phyloP scores from a whole-genome alignment of 2,888 invertebrate species.

The Amphipyra berbera region DNA sequence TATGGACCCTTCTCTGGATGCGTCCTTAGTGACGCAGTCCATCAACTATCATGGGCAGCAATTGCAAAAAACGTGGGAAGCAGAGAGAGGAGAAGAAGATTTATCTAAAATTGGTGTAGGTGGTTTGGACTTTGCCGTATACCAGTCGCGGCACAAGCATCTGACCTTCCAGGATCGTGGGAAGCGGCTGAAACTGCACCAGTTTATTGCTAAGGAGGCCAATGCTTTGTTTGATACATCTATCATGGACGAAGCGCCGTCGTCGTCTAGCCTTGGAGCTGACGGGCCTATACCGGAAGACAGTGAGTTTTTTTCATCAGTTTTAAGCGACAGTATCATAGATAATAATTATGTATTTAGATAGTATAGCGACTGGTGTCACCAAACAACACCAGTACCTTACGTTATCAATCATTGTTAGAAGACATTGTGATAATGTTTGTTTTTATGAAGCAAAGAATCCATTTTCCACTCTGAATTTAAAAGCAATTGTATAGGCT shows the following conservation, averaged over 20 bases:
- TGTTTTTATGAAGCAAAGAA: too few relatives aligned
- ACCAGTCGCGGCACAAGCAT: constrained; percentile 94
- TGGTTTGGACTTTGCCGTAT: constrained; percentile 92
- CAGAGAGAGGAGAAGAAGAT: constrained; percentile 94
- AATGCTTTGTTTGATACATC: constrained; percentile 92
- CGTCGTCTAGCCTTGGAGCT: constrained; percentile 85
- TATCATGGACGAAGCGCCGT: constrained; percentile 84
- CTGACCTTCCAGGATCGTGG: constrained; percentile 95
- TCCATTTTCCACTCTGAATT: too few relatives aligned
- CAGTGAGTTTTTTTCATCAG: constrained; percentile 76
- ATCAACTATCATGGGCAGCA: constrained; percentile 96
- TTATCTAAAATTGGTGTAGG: constrained; percentile 91
- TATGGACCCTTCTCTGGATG: constrained; percentile 85
- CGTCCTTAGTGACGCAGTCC: constrained; percentile 91
- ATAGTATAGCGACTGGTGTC: too few relatives aligned
- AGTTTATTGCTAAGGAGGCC: constrained; percentile 96
- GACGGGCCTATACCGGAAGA: constrained; percentile 89
- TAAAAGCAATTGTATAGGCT: too few relatives aligned
- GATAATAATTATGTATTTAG: too few relatives aligned
- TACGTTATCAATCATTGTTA: too few relatives aligned
- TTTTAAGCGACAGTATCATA: neutral
- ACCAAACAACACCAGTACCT: too few relatives aligned
- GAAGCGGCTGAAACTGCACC: constrained; percentile 95
- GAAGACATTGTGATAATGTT: too few relatives aligned
- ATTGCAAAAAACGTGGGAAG: constrained; percentile 96